Percentiles rank a stretch among this genome's conserved stretches.
These are phyloP conservation scores for Burhinus oedicnemus DNA, from an alignment of 2,113 vertebrate genomes.

Conservation along the genomic window DNA sequence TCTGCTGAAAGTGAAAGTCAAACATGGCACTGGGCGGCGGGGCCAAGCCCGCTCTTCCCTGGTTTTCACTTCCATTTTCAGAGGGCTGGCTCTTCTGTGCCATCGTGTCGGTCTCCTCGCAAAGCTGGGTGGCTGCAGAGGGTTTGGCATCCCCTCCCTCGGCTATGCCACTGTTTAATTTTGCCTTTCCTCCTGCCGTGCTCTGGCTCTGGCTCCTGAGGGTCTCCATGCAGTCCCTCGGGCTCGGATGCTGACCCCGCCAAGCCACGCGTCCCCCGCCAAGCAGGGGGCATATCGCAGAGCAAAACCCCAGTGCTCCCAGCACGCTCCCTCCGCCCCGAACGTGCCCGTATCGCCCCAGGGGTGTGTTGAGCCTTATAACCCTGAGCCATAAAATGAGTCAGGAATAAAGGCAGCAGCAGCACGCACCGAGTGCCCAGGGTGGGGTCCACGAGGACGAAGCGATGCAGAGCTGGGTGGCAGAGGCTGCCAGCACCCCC, in stretches of 20 bases:
- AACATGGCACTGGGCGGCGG: constrained; percentile 7
- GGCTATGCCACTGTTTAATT: fast-evolving
- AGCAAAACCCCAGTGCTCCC: background rate
- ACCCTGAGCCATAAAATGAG: constrained; percentile 55
- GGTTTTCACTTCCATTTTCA: constrained; percentile 59
- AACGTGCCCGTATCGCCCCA: background rate
- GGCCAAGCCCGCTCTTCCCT: background rate
- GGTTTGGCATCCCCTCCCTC: background rate
- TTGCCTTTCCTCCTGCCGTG: background rate
- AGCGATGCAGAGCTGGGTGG: background rate
- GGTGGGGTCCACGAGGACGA: fast-evolving
- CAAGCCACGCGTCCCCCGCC: background rate
- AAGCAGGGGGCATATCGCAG: background rate
- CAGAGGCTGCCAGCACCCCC: background rate
- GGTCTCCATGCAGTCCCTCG: background rate
- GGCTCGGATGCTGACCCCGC: background rate
- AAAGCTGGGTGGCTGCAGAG: background rate
- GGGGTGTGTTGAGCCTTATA: constrained; percentile 8
- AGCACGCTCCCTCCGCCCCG: background rate
- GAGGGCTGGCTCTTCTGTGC: background rate
- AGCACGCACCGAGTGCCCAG: fast-evolving
- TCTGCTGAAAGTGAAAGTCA: constrained; percentile 58
- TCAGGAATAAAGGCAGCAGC: background rate
- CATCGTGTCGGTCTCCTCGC: fast-evolving
- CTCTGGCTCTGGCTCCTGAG: fast-evolving